Percentiles rank a stretch among this genome's conserved stretches.
Evolutionary conservation across 2,888 invertebrate species (phyloP).

Genomic region (Sinodicranocentrus sp.): DNA sequence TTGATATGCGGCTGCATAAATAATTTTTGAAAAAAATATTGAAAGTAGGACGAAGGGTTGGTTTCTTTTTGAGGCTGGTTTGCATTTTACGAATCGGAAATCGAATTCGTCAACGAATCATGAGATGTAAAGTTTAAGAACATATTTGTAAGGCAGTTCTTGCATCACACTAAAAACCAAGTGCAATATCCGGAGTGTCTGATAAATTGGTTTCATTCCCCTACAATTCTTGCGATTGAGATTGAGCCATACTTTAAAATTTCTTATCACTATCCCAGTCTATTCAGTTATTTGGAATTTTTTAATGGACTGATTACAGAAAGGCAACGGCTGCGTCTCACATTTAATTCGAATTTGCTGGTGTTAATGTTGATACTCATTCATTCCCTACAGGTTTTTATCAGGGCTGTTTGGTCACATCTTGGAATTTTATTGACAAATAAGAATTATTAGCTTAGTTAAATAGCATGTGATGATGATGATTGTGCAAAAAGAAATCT

Average conservation of each 20-base stretch:
- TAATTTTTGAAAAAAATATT: conserved; percentile 13
- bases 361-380: conserved; percentile 17
- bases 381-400: conserved; percentile 36
- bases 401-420: conserved; percentile 20
- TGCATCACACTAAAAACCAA: too few relatives aligned
- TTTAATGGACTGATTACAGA: too few relatives aligned
- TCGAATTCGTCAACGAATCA: not conserved
- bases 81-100: conserved; percentile 26
- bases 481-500: conserved; percentile 37
- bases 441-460: conserved; percentile 38
- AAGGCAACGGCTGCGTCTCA: too few relatives aligned
- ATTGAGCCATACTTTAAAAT: too few relatives aligned
- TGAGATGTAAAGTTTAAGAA: too few relatives aligned
- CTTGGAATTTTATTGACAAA: conserved; percentile 36
- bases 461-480: conserved; percentile 37
- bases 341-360: too few relatives aligned
- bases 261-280: too few relatives aligned
- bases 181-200: too few relatives aligned
- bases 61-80: not conserved
- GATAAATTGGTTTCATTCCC: not conserved
- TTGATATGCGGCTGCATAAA: conserved; percentile 38
- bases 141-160: too few relatives aligned
- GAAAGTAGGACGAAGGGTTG: conserved; percentile 43
- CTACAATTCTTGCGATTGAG: too few relatives aligned
- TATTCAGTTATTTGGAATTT: too few relatives aligned